Percentiles rank a stretch among this genome's conserved stretches.
Evolutionary conservation across 1,140 invertebrate genomes (phyloP).

Genomic region (Penaeus indicus): DNA sequence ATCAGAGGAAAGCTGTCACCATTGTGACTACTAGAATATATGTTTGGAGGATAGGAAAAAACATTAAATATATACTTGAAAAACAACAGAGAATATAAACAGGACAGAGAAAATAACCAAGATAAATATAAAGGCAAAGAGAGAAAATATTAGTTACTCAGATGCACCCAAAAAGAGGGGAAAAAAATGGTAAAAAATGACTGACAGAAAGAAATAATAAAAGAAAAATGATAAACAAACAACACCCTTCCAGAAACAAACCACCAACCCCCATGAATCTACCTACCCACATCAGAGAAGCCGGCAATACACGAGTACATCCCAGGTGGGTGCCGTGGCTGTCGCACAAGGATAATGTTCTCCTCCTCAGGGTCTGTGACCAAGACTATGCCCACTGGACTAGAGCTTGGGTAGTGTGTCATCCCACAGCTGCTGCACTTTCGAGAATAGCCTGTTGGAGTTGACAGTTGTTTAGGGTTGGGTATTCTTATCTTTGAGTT

Average conservation of each 20-base stretch:
- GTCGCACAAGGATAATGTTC: slow-evolving; percentile 73
- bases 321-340: slow-evolving; percentile 72
- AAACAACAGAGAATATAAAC: no score
- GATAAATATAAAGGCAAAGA: no score
- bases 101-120: no score
- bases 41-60: no score
- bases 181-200: no score
- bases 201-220: neutral
- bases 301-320: slow-evolving; percentile 77
- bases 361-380: slow-evolving; percentile 72
- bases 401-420: slow-evolving; percentile 68
- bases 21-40: no score
- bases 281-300: slow-evolving; percentile 75
- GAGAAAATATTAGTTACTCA: no score
- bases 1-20: no score
- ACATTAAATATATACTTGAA: no score
- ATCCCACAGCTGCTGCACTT: slow-evolving; percentile 68
- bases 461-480: slow-evolving; percentile 65
- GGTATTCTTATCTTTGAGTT: no score
- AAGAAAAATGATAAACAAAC: neutral
- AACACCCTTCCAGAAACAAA: slow-evolving; percentile 29
- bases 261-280: neutral
- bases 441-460: slow-evolving; percentile 69
- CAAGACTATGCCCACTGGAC: slow-evolving; percentile 75
- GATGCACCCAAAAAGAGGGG: no score